A percentile compares a stretch with the other conserved stretches of the same genome.
Evolutionary conservation across 2,113 vertebrate genomes (phyloP).

Genomic region (Lophochroa leadbeateri): DNA sequence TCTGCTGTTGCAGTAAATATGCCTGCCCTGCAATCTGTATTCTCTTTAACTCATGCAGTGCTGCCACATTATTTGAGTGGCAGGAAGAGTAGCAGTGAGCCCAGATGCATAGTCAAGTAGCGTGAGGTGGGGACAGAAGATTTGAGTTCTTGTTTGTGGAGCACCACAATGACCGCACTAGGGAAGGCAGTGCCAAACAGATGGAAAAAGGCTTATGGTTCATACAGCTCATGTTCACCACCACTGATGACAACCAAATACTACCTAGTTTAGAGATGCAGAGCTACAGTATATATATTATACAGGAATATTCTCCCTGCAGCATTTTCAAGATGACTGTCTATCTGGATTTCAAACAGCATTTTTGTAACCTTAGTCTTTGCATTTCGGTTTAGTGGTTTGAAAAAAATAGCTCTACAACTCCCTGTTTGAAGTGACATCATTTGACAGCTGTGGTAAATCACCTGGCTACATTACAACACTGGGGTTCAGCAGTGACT

Average conservation of each 20-base stretch:
- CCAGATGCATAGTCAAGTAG: accelerated
- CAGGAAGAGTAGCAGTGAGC: neutral
- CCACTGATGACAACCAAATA: neutral
- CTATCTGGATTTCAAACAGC: neutral
- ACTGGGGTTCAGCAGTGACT: neutral
- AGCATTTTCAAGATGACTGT: neutral
- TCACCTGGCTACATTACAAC: neutral
- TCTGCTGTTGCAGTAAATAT: neutral
- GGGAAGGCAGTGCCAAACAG: neutral
- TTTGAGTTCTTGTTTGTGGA: neutral
- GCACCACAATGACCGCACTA: neutral
- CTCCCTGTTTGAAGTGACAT: neutral
- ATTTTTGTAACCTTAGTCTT: neutral
- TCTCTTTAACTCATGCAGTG: neutral
- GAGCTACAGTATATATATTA: neutral
- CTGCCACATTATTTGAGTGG: neutral
- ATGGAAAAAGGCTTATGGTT: neutral
- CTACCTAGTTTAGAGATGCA: neutral
- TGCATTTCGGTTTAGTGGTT: neutral
- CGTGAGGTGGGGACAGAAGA: accelerated
- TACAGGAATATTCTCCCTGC: neutral
- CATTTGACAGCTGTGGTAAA: neutral
- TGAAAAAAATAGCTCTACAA: neutral
- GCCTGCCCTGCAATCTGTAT: neutral
- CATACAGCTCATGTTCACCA: neutral